A percentile compares a stretch with the other conserved stretches of the same genome.
Evolutionary conservation across 1,140 invertebrate species (phyloP).

Genomic region (Euwallacea fornicatus): DNA sequence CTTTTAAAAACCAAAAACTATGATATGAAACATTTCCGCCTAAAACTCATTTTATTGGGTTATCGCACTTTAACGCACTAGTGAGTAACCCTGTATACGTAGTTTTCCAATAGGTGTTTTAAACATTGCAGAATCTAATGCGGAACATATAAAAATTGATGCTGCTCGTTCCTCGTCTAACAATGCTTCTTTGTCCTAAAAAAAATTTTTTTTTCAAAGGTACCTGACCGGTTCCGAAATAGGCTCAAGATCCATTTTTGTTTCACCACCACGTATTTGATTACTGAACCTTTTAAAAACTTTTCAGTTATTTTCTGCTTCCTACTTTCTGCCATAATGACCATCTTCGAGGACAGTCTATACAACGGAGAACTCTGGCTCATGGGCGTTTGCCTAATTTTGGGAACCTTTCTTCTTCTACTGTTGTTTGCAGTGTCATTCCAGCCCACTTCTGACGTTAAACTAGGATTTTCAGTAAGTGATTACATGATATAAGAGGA

Average conservation of each 20-base stretch:
- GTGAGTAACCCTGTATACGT: too few species aligned
- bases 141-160: too few species aligned
- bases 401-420: constrained; percentile 37
- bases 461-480: constrained; percentile 44
- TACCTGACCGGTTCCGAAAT: background rate
- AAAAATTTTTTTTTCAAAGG: background rate
- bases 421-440: constrained; percentile 42
- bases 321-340: constrained; percentile 41
- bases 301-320: constrained; percentile 45
- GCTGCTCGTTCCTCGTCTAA: too few species aligned
- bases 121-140: too few species aligned
- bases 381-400: constrained; percentile 30
- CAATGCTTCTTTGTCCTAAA: too few species aligned
- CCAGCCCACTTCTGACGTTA: constrained; percentile 43
- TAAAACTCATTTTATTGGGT: too few species aligned
- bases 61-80: too few species aligned
- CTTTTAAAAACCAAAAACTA: too few species aligned
- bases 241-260: too few species aligned
- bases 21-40: too few species aligned
- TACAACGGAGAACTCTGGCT: constrained; percentile 42
- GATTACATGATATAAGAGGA: too few species aligned
- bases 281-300: constrained; percentile 33
- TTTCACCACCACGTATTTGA: background rate
- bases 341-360: constrained; percentile 43
- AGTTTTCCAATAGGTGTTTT: too few species aligned